Percentiles rank a stretch among this genome's conserved stretches.
phyloP scores from a whole-genome alignment of 2,113 vertebrate species.

The Holacanthus passer region DNA sequence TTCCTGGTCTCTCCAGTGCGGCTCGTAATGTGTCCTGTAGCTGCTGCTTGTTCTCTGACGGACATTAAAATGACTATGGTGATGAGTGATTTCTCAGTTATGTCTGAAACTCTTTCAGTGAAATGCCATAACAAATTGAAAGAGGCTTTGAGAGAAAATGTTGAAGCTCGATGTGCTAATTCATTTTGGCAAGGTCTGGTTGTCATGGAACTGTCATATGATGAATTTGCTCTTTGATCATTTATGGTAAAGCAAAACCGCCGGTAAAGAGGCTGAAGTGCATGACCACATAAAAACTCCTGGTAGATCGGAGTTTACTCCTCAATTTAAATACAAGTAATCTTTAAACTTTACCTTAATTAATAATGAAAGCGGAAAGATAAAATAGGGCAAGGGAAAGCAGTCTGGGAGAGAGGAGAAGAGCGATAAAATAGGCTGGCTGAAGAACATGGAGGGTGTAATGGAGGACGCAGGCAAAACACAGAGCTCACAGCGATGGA shows the following conservation, averaged over 20 bases:
- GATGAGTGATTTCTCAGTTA: background rate
- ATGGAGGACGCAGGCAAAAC: no score
- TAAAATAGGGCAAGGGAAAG: no score
- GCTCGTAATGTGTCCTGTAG: background rate
- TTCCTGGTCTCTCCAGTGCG: background rate
- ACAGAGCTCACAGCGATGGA: no score
- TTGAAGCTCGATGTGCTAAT: background rate
- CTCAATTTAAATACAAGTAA: no score
- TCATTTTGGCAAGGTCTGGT: constrained; percentile 2
- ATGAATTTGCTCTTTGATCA: background rate
- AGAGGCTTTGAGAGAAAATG: background rate
- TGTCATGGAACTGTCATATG: background rate
- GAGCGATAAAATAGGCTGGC: no score
- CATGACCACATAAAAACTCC: no score
- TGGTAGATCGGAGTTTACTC: no score
- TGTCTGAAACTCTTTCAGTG: background rate
- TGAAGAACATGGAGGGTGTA: no score
- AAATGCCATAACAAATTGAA: background rate
- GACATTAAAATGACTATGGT: background rate
- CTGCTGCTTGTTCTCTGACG: background rate
- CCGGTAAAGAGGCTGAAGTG: no score
- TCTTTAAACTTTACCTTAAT: no score
- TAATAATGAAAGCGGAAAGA: no score
- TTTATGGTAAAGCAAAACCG: background rate
- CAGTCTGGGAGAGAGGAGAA: no score